Conservation (phyloP, 2,888 invertebrate genomes). For the Dolichomitus sp. region DNA sequence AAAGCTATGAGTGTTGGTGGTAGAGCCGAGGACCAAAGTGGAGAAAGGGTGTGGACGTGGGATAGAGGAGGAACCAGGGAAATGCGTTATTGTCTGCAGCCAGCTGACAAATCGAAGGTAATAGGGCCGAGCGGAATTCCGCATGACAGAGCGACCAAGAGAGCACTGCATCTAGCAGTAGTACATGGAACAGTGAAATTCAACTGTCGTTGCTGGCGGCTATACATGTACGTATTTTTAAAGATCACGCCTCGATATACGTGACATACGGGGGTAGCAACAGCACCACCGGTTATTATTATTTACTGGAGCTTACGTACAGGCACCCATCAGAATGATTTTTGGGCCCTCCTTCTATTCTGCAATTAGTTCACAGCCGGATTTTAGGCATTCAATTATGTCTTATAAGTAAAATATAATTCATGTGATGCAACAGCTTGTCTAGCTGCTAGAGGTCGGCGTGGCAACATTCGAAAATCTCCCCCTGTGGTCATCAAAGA, state of each 20-base stretch:
- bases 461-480: neutral
- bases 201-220: constrained; percentile 24
- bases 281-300: constrained; percentile 33
- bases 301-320: constrained; percentile 49
- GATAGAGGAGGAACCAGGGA: constrained; percentile 75
- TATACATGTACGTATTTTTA: constrained; percentile 66
- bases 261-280: constrained; percentile 67
- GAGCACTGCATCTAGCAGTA: constrained; percentile 75
- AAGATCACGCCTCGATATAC: constrained; percentile 62
- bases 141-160: constrained; percentile 76
- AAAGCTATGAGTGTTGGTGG: constrained; percentile 47
- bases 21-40: constrained; percentile 53
- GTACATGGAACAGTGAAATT: constrained; percentile 67
- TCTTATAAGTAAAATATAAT: too few relatives aligned
- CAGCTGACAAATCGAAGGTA: constrained; percentile 84
- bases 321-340: neutral
- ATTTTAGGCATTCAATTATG: neutral
- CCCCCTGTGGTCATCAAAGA: neutral
- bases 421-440: neutral
- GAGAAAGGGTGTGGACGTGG: constrained; percentile 67
- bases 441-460: neutral
- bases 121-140: constrained; percentile 81
- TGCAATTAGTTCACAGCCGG: neutral
- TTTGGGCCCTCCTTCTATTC: constrained; percentile 17
- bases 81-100: constrained; percentile 83